Percentiles rank a stretch among this genome's conserved stretches.
Conservation (phyloP, 2,113 vertebrate genomes). For the Barbus barbus region DNA sequence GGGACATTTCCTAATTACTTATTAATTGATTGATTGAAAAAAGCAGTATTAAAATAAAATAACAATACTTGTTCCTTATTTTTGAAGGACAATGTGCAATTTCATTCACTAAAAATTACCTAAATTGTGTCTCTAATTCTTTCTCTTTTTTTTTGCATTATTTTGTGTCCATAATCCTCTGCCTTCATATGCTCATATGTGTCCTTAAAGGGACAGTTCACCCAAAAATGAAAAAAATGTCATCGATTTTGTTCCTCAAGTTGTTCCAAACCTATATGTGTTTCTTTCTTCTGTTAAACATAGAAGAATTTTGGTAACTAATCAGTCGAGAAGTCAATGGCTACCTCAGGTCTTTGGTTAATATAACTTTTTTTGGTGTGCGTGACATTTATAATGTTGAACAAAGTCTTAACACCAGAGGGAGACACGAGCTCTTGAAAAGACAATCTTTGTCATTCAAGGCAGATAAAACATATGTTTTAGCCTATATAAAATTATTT, state of each 20-base stretch:
- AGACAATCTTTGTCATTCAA: not conserved
- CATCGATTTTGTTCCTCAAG: not conserved
- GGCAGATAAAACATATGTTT: not conserved
- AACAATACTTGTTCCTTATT: not conserved
- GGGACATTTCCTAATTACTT: too few relatives aligned
- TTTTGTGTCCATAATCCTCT: not conserved
- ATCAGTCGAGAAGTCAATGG: not conserved
- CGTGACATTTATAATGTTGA: not conserved
- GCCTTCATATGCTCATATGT: not conserved
- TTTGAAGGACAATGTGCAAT: not conserved
- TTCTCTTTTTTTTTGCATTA: not conserved
- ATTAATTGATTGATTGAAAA: not conserved
- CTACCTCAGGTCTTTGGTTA: not conserved
- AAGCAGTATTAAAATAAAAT: not conserved
- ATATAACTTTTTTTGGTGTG: not conserved
- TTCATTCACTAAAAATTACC: not conserved
- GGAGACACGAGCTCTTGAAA: constrained; percentile 32
- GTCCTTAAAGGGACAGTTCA: not conserved
- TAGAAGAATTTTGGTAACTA: not conserved
- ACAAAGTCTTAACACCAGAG: constrained; percentile 35
- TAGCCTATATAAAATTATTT: too few relatives aligned
- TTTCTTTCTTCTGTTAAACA: not conserved
- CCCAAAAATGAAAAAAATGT: too few relatives aligned
- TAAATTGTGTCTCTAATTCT: too few relatives aligned
- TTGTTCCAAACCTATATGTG: not conserved